Conservation (phyloP, 2,113 vertebrate species). For the Ploceus nigricollis region DNA sequence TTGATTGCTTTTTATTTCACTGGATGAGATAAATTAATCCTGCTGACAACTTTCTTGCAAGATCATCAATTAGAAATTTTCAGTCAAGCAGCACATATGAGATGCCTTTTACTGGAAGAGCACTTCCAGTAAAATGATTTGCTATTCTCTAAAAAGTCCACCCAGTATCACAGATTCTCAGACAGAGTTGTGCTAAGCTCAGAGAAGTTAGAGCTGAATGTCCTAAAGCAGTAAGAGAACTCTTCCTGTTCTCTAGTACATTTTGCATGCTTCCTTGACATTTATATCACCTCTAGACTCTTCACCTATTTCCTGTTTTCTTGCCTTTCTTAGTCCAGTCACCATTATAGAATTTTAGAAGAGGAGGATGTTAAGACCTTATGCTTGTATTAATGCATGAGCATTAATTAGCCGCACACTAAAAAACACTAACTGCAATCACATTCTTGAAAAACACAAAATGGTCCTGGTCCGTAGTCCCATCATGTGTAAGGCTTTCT, state of each 20-base stretch:
- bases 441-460: neutral
- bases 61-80: slow-evolving; percentile 8
- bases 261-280: neutral
- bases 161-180: neutral
- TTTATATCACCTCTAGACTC: neutral
- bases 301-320: neutral
- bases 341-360: neutral
- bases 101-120: neutral
- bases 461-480: neutral
- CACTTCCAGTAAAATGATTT: neutral
- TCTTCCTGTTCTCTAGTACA: neutral
- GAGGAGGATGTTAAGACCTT: neutral
- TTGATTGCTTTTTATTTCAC: slow-evolving; percentile 47
- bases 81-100: neutral
- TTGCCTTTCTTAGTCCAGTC: neutral
- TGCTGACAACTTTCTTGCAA: neutral
- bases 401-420: neutral
- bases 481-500: neutral
- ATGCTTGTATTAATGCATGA: neutral
- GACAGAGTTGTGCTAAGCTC: neutral
- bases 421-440: neutral
- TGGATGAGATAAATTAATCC: slow-evolving; percentile 48
- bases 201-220: neutral
- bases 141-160: neutral
- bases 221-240: neutral